phyloP scores from a whole-genome alignment of 2,888 invertebrate species.

The Yponomeuta cagnagella region DNA sequence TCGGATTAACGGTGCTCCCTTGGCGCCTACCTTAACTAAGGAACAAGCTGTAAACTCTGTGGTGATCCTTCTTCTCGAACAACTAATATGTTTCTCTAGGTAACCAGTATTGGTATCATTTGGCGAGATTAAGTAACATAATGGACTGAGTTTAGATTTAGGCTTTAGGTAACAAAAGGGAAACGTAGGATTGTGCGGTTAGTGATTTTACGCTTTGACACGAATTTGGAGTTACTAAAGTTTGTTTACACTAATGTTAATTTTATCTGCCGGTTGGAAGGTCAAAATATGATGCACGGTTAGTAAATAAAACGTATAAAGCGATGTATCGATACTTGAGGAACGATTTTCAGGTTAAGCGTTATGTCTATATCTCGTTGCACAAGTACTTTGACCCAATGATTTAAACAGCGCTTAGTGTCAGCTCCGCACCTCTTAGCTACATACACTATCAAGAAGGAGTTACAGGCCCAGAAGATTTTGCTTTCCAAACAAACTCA shows the following conservation, averaged over 20 bases:
- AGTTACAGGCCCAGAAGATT: no score
- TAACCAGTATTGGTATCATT: background rate
- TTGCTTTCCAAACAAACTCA: no score
- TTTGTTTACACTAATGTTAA: background rate
- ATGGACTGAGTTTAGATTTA: background rate
- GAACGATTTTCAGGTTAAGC: no score
- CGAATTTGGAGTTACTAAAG: background rate
- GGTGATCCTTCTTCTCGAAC: background rate
- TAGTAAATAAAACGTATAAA: no score
- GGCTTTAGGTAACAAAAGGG: background rate
- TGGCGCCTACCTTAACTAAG: conserved; percentile 28
- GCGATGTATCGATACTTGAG: no score
- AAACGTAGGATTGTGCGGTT: background rate
- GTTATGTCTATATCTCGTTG: no score
- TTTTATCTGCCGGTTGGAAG: no score
- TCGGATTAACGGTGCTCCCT: conserved; percentile 48
- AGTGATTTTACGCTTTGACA: background rate
- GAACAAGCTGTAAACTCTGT: background rate
- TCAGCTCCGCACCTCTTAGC: no score
- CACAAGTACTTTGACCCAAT: no score
- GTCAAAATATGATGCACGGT: no score
- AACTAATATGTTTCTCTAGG: background rate
- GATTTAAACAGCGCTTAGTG: no score
- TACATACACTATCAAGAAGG: no score
- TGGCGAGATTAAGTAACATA: background rate